phyloP scores from a whole-genome alignment of 2,797 vertebrate species.

The Cryptoprocta ferox region DNA sequence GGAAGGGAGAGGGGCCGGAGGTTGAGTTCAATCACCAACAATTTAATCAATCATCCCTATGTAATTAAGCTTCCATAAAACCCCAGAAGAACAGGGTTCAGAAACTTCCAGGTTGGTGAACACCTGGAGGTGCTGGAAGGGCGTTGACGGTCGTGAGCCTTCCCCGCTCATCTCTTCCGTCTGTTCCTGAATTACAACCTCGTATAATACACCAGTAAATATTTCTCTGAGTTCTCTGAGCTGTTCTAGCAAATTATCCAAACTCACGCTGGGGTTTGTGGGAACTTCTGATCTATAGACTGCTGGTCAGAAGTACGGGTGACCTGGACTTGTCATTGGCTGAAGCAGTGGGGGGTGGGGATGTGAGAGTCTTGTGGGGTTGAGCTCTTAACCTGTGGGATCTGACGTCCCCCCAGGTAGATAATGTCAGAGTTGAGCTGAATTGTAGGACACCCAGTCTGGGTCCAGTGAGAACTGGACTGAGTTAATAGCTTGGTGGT shows the following conservation, averaged over 20 bases:
- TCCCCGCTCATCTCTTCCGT: not conserved
- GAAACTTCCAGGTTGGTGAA: not conserved
- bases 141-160: not conserved
- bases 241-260: not conserved
- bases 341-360: fast-evolving
- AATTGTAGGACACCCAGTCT: not conserved
- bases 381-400: not conserved
- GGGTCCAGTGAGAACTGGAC: not conserved
- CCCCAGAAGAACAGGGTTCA: not conserved
- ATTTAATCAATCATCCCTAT: not conserved
- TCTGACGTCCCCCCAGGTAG: not conserved
- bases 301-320: not conserved
- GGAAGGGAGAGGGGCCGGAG: not conserved
- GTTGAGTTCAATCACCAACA: not conserved
- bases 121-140: fast-evolving
- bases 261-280: not conserved
- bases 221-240: not conserved
- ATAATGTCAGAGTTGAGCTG: not conserved
- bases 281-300: not conserved
- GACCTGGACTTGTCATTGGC: not conserved
- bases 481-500: not conserved
- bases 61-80: not conserved
- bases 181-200: not conserved
- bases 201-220: not conserved
- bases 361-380: not conserved